Percentiles rank a stretch among this genome's conserved stretches.
Conservation (phyloP, 64 coral and sea anemone species). For the Montipora capricornis region DNA sequence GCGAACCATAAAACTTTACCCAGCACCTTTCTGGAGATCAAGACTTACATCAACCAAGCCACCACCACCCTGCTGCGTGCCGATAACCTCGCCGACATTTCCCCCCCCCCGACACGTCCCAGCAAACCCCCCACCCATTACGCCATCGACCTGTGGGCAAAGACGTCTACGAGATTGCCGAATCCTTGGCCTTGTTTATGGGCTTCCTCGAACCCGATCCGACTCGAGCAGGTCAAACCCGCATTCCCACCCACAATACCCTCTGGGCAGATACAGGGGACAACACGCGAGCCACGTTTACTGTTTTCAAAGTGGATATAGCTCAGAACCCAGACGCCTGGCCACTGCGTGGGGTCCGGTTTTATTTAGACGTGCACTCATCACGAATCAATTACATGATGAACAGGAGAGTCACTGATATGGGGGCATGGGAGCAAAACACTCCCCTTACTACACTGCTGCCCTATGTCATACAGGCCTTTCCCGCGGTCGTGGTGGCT, state of each 20-base stretch:
- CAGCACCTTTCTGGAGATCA: background rate
- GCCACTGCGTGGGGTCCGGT: background rate
- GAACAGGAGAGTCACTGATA: conserved; percentile 2
- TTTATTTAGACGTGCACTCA: background rate
- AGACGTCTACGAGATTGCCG: background rate
- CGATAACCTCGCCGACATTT: background rate
- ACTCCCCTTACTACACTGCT: background rate
- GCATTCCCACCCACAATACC: background rate
- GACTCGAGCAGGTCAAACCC: background rate
- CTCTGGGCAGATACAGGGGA: background rate
- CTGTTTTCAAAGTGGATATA: background rate
- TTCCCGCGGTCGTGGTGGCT: background rate
- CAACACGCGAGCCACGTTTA: background rate
- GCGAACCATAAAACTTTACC: background rate
- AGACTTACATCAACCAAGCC: background rate
- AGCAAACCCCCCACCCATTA: background rate
- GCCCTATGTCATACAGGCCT: background rate
- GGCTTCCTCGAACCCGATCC: conserved; percentile 13
- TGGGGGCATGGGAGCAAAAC: background rate
- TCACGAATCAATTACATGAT: background rate
- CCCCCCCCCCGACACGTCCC: background rate
- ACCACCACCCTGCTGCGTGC: background rate
- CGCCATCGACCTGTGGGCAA: background rate
- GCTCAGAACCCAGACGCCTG: background rate
- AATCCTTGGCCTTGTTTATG: conserved; percentile 14